Evolutionary conservation across 92 coral and sea anemone genomes (phyloP).

Genomic region (Galaxea fascicularis): DNA sequence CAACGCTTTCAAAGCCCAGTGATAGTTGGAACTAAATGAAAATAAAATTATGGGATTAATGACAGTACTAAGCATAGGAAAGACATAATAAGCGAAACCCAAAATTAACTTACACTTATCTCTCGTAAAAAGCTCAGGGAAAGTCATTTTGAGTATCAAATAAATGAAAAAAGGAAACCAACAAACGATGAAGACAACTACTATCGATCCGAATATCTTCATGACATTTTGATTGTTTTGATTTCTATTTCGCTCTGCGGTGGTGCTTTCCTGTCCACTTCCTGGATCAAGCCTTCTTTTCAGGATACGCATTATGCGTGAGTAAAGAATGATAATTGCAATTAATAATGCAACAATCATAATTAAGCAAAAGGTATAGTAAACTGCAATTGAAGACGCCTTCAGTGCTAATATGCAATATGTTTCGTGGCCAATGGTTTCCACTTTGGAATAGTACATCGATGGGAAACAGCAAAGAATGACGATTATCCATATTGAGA

Average conservation of each 20-base stretch:
- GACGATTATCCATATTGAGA: not conserved
- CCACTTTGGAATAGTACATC: not conserved
- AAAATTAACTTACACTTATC: not conserved
- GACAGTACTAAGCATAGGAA: not conserved
- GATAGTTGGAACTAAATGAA: not conserved
- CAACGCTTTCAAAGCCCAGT: not conserved
- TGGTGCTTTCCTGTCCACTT: not conserved
- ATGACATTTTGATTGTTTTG: not conserved
- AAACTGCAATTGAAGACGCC: too few relatives aligned
- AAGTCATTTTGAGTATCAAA: not conserved
- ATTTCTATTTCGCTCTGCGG: not conserved
- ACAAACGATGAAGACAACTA: not conserved
- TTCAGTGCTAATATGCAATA: not conserved
- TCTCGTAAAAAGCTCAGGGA: not conserved
- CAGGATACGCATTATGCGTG: not conserved
- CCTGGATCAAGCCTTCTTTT: not conserved
- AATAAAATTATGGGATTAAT: slow-evolving; percentile 16
- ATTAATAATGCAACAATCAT: not conserved
- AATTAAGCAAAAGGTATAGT: too few relatives aligned
- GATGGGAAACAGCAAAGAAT: not conserved
- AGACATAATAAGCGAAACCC: not conserved
- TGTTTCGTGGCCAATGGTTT: slow-evolving; percentile 1
- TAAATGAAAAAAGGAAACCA: not conserved
- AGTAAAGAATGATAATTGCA: not conserved
- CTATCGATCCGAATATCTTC: slow-evolving; percentile 7